A percentile compares a stretch with the other conserved stretches of the same genome.
These are phyloP conservation scores for Spea hammondii DNA, from an alignment of 2,797 vertebrate genomes.

Conservation along the genomic window DNA sequence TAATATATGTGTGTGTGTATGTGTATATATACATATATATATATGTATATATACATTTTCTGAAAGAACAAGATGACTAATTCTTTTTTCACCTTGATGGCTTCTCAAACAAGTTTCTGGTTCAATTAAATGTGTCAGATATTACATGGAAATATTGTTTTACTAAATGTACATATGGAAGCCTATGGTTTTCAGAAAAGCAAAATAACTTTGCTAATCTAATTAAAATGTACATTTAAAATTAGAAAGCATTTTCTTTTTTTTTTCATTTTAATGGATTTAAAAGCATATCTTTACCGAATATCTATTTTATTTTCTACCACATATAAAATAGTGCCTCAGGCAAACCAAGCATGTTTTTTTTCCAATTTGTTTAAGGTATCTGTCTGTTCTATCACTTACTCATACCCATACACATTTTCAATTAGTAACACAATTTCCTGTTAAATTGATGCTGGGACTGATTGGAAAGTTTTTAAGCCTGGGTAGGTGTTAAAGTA, in stretches of 20 bases:
- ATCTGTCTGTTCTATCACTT: slow-evolving; percentile 18
- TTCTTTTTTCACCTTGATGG: too few species aligned
- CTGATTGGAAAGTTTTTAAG: slow-evolving; percentile 28
- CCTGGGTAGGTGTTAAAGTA: slow-evolving; percentile 36
- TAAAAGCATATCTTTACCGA: neutral
- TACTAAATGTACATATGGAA: too few species aligned
- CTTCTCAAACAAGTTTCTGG: too few species aligned
- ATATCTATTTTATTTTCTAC: neutral
- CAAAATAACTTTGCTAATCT: too few species aligned
- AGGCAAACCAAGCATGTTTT: slow-evolving; percentile 12
- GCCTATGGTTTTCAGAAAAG: too few species aligned
- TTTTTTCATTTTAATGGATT: neutral
- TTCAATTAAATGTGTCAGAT: too few species aligned
- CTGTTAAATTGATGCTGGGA: slow-evolving; percentile 12
- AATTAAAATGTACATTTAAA: too few species aligned
- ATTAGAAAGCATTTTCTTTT: neutral
- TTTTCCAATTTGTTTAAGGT: neutral
- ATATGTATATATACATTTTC: too few species aligned
- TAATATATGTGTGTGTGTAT: too few species aligned
- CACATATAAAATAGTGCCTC: slow-evolving; percentile 4
- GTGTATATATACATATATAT: too few species aligned
- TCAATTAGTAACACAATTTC: slow-evolving; percentile 2
- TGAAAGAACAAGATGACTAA: too few species aligned
- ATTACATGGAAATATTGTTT: too few species aligned
- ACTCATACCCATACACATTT: neutral